Evolutionary conservation across 2,888 invertebrate genomes (phyloP), one percentile per base, ranked within the genome.

Genomic region (Tipula confusa): DNA sequence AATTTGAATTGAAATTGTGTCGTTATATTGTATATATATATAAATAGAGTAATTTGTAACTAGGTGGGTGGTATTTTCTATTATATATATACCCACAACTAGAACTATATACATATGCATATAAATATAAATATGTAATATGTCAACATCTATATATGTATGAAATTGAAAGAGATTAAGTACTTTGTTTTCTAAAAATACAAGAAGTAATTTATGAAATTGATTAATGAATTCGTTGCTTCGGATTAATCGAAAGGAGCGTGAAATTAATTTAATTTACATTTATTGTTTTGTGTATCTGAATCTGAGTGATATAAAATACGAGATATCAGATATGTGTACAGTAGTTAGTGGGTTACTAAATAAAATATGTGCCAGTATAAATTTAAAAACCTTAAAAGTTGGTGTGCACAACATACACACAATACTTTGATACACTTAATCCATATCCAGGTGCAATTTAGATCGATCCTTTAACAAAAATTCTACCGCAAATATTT

Each of bases 201-300:
- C 64, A 64, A 64, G 64, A 64, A 18, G 24, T 64, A 64, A 64
- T 64, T 64, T 64, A 64, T 64, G 64, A 64, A 64, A 64, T 64
- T 64, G 64, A 64, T 64, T 64, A 64, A 64, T 64, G 64, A 64
- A 64, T 64, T 64, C 24, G n/a, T n/a, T n/a, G 64, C 64, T 24
- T 24, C 0, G 64, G 64, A 64, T 64, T 64, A 15, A 15, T 43
- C 5, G 43, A 15, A 43, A 3, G 13, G 43, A 43, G 43, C 43
- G 43, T 15, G 43, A 43, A 43, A 43, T 15, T 43, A 64, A 64
- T 64, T 64, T 64, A 64, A 64, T 64, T 64, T 64, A 64, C 18
- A 64, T 64, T 64, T 64, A 64, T 24, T 64, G 64, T 64, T 24
- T 64, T 64, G 64, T 9, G 24, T 64, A 64, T 64, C 24, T 38